These are phyloP conservation scores for Mamestra brassicae DNA, from an alignment of 2,888 invertebrate species.

Conservation along the genomic window DNA sequence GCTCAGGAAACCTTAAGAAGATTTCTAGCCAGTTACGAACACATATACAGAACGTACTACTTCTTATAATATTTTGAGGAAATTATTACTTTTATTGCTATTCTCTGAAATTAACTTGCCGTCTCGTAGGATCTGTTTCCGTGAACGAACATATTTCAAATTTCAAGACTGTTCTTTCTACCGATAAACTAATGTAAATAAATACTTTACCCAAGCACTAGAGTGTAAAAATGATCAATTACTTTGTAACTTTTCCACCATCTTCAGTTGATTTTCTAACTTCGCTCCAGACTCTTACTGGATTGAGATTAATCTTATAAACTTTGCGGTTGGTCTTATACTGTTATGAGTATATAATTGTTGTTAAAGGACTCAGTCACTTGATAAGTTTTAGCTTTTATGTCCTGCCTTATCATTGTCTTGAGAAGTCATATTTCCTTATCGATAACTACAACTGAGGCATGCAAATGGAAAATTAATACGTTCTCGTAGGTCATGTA, in stretches of 20 bases:
- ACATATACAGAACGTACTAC: not conserved
- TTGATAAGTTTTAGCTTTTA: not conserved
- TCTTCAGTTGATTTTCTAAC: slow-evolving; percentile 27
- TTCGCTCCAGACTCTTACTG: slow-evolving; percentile 25
- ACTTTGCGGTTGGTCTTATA: slow-evolving; percentile 10
- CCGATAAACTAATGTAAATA: not conserved
- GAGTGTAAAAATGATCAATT: slow-evolving; percentile 40
- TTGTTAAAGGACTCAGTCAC: not conserved
- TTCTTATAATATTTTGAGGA: not conserved
- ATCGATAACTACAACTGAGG: slow-evolving; percentile 8
- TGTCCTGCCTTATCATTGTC: not conserved
- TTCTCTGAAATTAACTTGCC: not conserved
- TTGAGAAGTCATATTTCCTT: slow-evolving; percentile 5
- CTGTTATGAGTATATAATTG: slow-evolving; percentile 12
- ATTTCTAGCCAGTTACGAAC: slow-evolving; percentile 1
- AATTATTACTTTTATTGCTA: not conserved
- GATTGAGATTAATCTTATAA: slow-evolving; percentile 42
- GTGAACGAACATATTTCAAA: not conserved
- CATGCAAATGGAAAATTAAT: slow-evolving; percentile 1
- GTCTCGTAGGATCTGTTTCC: not conserved
- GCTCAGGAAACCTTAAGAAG: slow-evolving; percentile 21
- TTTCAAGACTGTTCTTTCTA: not conserved
- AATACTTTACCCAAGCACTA: slow-evolving; percentile 7
- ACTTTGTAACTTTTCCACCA: slow-evolving; percentile 31
- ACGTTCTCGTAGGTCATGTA: slow-evolving; percentile 11